These are phyloP conservation scores for Zosterops borbonicus DNA, from an alignment of 2,113 vertebrate genomes.

Conservation along the genomic window DNA sequence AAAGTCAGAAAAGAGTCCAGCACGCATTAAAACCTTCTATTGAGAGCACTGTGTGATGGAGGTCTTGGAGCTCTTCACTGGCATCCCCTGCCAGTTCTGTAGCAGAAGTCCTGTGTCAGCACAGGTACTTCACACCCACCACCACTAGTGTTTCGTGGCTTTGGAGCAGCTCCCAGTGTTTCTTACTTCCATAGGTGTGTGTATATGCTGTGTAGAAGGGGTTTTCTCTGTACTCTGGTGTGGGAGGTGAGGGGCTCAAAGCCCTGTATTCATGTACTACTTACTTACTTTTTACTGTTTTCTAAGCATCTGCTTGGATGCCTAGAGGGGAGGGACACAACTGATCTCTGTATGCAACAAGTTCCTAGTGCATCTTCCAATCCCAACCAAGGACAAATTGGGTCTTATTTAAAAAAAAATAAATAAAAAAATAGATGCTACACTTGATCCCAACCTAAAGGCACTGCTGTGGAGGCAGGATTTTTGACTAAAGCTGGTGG, in stretches of 20 bases:
- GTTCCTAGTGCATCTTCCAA: not conserved
- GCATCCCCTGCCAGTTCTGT: not conserved
- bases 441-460: not conserved
- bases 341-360: not conserved
- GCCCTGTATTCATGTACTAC: not conserved
- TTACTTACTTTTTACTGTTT: not conserved
- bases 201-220: not conserved
- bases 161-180: not conserved
- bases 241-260: not conserved
- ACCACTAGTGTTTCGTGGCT: not conserved
- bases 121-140: not conserved
- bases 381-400: not conserved
- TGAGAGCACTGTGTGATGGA: not conserved
- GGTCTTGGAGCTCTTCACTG: not conserved
- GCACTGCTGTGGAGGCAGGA: not conserved
- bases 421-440: not conserved
- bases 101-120: not conserved
- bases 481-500: not conserved
- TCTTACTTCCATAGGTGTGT: not conserved
- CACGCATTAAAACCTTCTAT: not conserved
- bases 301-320: not conserved
- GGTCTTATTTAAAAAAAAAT: not conserved
- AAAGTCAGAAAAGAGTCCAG: not conserved
- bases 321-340: not conserved
- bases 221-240: not conserved